Conservation (phyloP, 1,140 invertebrate genomes). For the Drosophila eugracilis region DNA sequence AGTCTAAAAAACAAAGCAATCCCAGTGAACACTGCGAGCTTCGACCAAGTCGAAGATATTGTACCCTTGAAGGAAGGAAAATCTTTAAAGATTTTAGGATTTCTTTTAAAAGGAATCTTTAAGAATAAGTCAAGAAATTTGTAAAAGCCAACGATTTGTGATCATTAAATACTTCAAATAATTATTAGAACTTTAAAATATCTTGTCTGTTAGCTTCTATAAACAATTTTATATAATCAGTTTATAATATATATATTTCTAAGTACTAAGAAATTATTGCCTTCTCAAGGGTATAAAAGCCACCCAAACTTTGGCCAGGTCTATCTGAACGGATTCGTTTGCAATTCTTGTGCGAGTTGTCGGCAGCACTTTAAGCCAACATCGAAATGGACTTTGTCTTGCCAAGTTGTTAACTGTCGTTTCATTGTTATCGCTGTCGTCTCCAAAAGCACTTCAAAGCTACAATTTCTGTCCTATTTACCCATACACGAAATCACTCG, state of each 20-base stretch:
- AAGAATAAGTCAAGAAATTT: too few species aligned
- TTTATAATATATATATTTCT: too few species aligned
- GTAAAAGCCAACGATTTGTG: too few species aligned
- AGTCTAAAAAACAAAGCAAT: slow-evolving; percentile 85
- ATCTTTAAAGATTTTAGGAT: too few species aligned
- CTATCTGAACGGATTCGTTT: slow-evolving; percentile 21
- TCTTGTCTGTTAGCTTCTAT: too few species aligned
- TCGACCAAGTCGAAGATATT: slow-evolving; percentile 39
- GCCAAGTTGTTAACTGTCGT: slow-evolving; percentile 72
- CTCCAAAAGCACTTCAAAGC: slow-evolving; percentile 52
- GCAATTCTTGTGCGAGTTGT: slow-evolving; percentile 39
- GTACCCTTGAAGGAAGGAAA: slow-evolving; percentile 25
- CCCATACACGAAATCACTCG: slow-evolving; percentile 20
- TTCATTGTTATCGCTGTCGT: slow-evolving; percentile 63
- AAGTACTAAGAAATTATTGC: too few species aligned
- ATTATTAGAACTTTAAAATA: too few species aligned
- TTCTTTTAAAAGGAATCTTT: too few species aligned
- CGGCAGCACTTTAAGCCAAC: slow-evolving; percentile 37
- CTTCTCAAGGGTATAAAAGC: slow-evolving; percentile 15
- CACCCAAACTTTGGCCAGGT: slow-evolving; percentile 21
- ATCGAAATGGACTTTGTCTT: slow-evolving; percentile 64
- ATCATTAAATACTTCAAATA: too few species aligned
- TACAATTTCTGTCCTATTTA: slow-evolving; percentile 33
- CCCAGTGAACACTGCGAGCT: slow-evolving; percentile 13
- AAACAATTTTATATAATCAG: not conserved